Conservation (phyloP, 2,113 vertebrate genomes). For the Prunella himalayana region DNA sequence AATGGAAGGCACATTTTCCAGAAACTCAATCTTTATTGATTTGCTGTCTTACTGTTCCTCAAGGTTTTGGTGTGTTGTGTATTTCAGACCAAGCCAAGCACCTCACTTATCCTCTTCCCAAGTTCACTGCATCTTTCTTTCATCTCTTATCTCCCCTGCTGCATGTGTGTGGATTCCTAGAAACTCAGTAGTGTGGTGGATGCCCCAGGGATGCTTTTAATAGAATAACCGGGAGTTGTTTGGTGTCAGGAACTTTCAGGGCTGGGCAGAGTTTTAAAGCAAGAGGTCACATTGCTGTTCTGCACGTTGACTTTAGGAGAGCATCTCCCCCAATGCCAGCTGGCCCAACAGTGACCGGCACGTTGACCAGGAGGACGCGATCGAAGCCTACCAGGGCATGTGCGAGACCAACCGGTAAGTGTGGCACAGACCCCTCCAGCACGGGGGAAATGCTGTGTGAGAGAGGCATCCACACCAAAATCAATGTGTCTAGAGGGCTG, state of each 20-base stretch:
- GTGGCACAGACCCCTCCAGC: neutral
- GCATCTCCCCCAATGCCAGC: conserved; percentile 27
- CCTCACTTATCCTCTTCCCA: neutral
- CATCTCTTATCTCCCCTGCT: neutral
- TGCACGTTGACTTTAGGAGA: conserved; percentile 37
- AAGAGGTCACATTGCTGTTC: neutral
- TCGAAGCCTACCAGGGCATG: conserved; percentile 79
- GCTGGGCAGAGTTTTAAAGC: neutral
- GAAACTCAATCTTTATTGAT: neutral
- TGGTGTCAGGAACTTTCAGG: neutral
- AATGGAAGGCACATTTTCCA: neutral
- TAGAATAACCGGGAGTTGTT: neutral
- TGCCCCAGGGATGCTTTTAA: neutral
- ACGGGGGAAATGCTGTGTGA: rapidly evolving
- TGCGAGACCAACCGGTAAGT: conserved; percentile 85
- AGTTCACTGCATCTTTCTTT: neutral
- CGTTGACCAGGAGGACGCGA: conserved; percentile 76
- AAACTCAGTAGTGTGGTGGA: neutral
- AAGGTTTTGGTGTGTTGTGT: neutral
- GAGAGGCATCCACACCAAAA: neutral
- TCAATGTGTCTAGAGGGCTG: rapidly evolving
- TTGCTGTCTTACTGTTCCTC: neutral
- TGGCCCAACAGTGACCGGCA: conserved; percentile 78
- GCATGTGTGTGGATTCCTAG: rapidly evolving
- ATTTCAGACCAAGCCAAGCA: neutral